phyloP scores from a whole-genome alignment of 2,797 vertebrate genomes.

The Cichlasoma orientale region DNA sequence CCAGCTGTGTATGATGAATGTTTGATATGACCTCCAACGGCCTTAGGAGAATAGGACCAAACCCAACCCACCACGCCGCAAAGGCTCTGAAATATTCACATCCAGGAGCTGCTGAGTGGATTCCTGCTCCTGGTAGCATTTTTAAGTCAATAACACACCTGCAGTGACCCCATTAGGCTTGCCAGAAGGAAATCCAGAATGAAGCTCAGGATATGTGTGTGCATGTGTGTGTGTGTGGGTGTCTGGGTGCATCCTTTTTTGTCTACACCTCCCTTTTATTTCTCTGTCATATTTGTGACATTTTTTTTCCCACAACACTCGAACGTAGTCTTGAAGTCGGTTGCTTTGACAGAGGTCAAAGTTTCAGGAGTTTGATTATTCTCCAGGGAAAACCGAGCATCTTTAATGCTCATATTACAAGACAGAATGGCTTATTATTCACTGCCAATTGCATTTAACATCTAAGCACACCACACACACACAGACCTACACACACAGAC shows the following conservation, averaged over 20 bases:
- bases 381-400: conserved; percentile 4
- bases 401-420: conserved; percentile 41
- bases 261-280: neutral
- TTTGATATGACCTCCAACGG: conserved; percentile 69
- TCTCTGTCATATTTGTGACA: neutral
- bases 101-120: conserved; percentile 45
- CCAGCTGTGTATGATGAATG: conserved; percentile 72
- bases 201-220: neutral
- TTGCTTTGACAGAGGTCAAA: neutral
- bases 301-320: neutral
- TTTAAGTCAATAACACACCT: conserved; percentile 54
- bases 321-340: conserved; percentile 6
- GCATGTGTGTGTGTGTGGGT: neutral
- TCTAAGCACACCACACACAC: neutral
- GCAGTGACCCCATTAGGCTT: conserved; percentile 32
- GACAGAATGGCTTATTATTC: conserved; percentile 7
- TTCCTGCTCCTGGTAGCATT: conserved; percentile 24
- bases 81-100: conserved; percentile 64
- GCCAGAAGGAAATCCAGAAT: conserved; percentile 25
- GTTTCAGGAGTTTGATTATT: conserved; percentile 17
- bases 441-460: conserved; percentile 34
- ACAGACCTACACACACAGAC: neutral
- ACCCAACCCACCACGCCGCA: conserved; percentile 29
- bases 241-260: neutral
- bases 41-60: conserved; percentile 50